These are phyloP conservation scores for Tortrix viridana DNA, from an alignment of 2,888 invertebrate genomes.

Conservation along the genomic window DNA sequence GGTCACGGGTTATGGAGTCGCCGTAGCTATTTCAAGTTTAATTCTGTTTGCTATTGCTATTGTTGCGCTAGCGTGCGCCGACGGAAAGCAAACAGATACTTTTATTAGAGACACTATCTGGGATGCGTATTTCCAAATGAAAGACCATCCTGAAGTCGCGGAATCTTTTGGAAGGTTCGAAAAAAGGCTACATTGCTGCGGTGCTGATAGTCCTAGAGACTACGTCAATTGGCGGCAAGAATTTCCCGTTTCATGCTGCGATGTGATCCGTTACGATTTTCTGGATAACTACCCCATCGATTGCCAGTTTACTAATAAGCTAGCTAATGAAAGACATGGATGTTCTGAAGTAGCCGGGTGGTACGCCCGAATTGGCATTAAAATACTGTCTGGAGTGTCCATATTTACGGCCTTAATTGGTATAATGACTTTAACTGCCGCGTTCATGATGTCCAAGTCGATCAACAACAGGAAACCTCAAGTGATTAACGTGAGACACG, in stretches of 20 bases:
- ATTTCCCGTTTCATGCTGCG: conserved; percentile 75
- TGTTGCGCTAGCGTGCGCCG: conserved; percentile 66
- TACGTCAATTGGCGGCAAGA: conserved; percentile 70
- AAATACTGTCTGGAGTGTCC: conserved; percentile 60
- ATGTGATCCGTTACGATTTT: conserved; percentile 70
- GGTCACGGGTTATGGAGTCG: conserved; percentile 57
- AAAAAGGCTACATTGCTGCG: conserved; percentile 72
- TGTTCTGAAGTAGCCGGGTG: conserved; percentile 68
- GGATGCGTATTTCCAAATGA: conserved; percentile 70
- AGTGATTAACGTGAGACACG: conserved; percentile 54
- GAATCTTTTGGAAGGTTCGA: conserved; percentile 63
- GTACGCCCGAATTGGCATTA: conserved; percentile 66
- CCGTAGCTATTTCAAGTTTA: conserved; percentile 56
- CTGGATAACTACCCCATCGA: conserved; percentile 64
- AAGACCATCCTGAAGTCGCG: conserved; percentile 57
- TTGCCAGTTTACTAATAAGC: conserved; percentile 72
- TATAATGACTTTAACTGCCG: conserved; percentile 56
- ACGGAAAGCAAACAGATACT: conserved; percentile 61
- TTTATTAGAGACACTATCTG: conserved; percentile 73
- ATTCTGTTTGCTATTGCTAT: conserved; percentile 57
- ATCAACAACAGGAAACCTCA: conserved; percentile 55
- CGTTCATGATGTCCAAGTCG: conserved; percentile 55
- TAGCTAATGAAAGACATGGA: conserved; percentile 74
- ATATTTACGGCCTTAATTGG: conserved; percentile 65
- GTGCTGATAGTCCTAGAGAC: conserved; percentile 70